Conservation (phyloP, 92 coral and sea anemone species). For the Phenganax subtilis region DNA sequence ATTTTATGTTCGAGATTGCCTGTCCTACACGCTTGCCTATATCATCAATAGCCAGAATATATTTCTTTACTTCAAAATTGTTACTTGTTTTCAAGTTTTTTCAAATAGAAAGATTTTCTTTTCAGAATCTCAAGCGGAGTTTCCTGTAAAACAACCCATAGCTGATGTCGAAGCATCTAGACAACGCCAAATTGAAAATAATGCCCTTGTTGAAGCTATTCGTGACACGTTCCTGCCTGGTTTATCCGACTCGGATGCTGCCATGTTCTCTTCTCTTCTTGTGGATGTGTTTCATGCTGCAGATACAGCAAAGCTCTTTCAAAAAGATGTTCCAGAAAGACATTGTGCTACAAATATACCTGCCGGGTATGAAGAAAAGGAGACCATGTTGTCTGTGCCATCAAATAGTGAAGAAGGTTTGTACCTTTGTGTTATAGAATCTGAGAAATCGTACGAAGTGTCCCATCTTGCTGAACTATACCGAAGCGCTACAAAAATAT, state of each 20-base stretch:
- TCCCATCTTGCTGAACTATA: background rate
- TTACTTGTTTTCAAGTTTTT: no score
- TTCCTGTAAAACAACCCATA: conserved; percentile 10
- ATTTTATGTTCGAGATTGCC: no score
- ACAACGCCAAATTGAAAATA: conserved; percentile 61
- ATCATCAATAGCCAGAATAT: no score
- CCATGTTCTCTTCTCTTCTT: conserved; percentile 77
- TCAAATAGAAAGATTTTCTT: background rate
- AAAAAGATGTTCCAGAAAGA: conserved; percentile 78
- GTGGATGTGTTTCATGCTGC: conserved; percentile 81
- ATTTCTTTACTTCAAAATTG: no score
- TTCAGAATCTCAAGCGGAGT: conserved; percentile 9
- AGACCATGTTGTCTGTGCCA: conserved; percentile 14
- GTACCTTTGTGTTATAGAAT: background rate
- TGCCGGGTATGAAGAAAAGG: conserved; percentile 57
- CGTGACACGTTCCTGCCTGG: conserved; percentile 90
- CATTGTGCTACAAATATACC: conserved; percentile 54
- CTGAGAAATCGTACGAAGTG: background rate
- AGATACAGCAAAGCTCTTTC: conserved; percentile 79
- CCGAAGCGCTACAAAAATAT: background rate
- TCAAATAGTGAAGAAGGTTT: conserved; percentile 7
- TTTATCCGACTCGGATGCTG: conserved; percentile 69
- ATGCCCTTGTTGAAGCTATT: conserved; percentile 68
- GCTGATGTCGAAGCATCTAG: conserved; percentile 36
- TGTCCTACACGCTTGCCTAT: no score